Evolutionary conservation across 2,888 invertebrate genomes (phyloP).

Genomic region (Hydriomena furcata): DNA sequence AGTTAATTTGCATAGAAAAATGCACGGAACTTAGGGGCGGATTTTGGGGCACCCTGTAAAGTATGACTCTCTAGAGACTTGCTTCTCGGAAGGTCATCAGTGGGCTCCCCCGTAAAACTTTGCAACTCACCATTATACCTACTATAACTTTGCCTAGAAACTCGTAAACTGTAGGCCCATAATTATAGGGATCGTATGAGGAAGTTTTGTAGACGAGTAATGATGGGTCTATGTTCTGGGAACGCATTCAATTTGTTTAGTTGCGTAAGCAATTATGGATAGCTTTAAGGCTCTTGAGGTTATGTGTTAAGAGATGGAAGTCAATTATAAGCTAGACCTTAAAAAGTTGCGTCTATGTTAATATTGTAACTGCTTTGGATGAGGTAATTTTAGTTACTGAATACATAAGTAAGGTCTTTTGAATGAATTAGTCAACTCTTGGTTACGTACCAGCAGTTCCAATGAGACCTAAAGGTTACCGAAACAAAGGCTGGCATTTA

Average conservation of each 20-base stretch:
- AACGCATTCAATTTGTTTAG: constrained; percentile 35
- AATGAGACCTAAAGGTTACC: constrained; percentile 18
- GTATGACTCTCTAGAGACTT: not conserved
- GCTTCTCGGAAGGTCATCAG: constrained; percentile 69
- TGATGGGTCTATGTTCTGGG: constrained; percentile 34
- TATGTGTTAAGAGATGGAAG: constrained; percentile 1
- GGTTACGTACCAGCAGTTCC: not conserved
- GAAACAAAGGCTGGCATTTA: constrained; percentile 20
- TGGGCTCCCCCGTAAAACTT: constrained; percentile 31
- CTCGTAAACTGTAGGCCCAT: constrained; percentile 61
- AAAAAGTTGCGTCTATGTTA: too few relatives aligned
- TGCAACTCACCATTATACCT: constrained; percentile 37
- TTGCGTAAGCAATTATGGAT: constrained; percentile 25
- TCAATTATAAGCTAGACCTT: too few relatives aligned
- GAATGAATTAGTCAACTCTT: too few relatives aligned
- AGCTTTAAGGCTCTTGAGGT: constrained; percentile 7
- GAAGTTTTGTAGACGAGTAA: constrained; percentile 45
- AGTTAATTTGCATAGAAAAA: not conserved
- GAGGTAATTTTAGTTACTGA: too few relatives aligned
- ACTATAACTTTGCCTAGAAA: constrained; percentile 61
- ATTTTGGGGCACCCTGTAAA: constrained; percentile 10
- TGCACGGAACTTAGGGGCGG: not conserved
- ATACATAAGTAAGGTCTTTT: too few relatives aligned
- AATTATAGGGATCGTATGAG: constrained; percentile 61
- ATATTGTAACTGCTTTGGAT: too few relatives aligned